These are phyloP conservation scores for Entomyzon cyanotis DNA, from an alignment of 2,113 vertebrate species.

Conservation along the genomic window DNA sequence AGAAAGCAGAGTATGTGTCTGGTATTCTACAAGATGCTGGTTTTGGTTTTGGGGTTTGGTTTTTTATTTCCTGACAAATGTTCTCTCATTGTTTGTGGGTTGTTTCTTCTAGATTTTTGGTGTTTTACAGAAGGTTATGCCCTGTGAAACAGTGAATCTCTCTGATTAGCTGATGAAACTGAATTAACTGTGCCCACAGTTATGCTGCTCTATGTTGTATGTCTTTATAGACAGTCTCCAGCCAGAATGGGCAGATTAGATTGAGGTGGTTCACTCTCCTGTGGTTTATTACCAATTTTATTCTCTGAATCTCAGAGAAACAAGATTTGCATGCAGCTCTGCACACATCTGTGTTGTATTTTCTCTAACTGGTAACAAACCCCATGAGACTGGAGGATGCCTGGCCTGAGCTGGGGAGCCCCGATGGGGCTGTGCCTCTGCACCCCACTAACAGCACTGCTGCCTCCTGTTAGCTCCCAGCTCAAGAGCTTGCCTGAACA, in stretches of 20 bases:
- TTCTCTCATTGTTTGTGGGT: background rate
- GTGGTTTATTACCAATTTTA: background rate
- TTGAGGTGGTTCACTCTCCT: background rate
- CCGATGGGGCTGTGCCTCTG: background rate
- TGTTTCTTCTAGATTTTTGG: background rate
- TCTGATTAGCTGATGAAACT: background rate
- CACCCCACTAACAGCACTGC: background rate
- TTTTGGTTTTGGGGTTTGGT: background rate
- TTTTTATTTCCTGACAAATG: background rate
- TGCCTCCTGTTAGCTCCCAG: background rate
- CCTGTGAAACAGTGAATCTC: background rate
- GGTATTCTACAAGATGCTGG: background rate
- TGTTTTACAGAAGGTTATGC: background rate
- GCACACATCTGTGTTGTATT: background rate
- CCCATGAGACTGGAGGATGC: background rate
- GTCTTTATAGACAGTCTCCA: background rate
- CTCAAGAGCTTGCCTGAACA: background rate
- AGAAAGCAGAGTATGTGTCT: background rate
- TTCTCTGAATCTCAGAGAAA: background rate
- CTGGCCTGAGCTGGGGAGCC: background rate
- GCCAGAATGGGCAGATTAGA: background rate
- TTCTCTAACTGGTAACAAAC: background rate
- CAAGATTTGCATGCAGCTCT: background rate
- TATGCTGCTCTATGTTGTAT: background rate
- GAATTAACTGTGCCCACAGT: background rate